These are phyloP conservation scores for Caenorhabditis becei DNA, from an alignment of 2,888 invertebrate species.

Conservation along the genomic window DNA sequence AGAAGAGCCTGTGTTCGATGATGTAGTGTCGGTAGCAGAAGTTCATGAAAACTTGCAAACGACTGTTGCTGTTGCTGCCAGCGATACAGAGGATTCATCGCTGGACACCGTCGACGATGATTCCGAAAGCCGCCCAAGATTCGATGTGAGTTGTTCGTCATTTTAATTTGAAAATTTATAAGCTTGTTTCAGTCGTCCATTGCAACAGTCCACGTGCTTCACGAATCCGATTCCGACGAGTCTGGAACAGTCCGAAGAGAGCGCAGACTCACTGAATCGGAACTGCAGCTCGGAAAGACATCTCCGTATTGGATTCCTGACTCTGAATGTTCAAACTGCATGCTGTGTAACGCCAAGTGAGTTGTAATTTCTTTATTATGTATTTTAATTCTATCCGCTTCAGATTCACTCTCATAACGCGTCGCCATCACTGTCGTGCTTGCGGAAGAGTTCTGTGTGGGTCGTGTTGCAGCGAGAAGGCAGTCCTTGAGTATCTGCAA, in stretches of 20 bases:
- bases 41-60: neutral
- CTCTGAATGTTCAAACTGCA: conserved; percentile 88
- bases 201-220: conserved; percentile 66
- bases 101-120: conserved; percentile 18
- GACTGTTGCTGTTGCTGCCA: neutral
- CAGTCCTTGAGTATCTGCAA: conserved; percentile 64
- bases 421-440: conserved; percentile 85
- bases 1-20: neutral
- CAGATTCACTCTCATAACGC: conserved; percentile 84
- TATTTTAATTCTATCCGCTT: neutral
- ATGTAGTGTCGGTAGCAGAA: neutral
- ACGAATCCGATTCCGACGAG: conserved; percentile 63
- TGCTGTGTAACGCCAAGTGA: conserved; percentile 90
- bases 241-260: conserved; percentile 48
- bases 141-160: conserved; percentile 29
- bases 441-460: conserved; percentile 77
- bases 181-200: conserved; percentile 55
- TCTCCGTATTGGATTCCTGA: conserved; percentile 93
- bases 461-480: conserved; percentile 65
- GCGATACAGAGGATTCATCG: conserved; percentile 14
- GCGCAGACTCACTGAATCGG: conserved; percentile 78
- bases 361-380: neutral
- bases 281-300: conserved; percentile 82
- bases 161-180: neutral
- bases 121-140: conserved; percentile 30